Percentiles rank a stretch among this genome's conserved stretches.
Conservation (phyloP, 2,888 invertebrate genomes). For the Neria commutata region DNA sequence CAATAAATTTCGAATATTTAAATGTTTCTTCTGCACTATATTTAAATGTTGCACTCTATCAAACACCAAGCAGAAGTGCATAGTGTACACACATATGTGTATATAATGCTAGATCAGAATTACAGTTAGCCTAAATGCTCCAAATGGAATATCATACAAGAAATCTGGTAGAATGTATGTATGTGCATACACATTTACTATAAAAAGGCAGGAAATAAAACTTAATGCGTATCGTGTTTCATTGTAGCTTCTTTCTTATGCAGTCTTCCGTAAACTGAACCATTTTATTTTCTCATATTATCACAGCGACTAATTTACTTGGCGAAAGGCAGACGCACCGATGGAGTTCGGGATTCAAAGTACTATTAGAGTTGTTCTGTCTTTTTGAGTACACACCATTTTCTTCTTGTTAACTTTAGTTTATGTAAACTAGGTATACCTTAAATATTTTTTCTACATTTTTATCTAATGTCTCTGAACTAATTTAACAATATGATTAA, state of each 20-base stretch:
- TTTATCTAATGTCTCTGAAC: constrained; percentile 19
- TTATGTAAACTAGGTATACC: constrained; percentile 12
- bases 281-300: constrained; percentile 47
- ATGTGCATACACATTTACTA: background rate
- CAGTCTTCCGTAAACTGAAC: constrained; percentile 18
- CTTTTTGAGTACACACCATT: constrained; percentile 24
- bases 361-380: constrained; percentile 33
- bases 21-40: too few species aligned
- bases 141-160: too few species aligned
- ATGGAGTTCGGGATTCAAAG: constrained; percentile 51
- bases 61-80: too few species aligned
- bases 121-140: too few species aligned
- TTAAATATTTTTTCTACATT: constrained; percentile 13
- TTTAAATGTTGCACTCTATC: too few species aligned
- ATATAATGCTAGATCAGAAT: too few species aligned
- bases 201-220: too few species aligned
- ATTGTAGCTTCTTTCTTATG: constrained; percentile 1
- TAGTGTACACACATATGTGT: too few species aligned
- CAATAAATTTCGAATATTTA: too few species aligned
- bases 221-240: background rate
- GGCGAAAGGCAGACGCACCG: constrained; percentile 48
- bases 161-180: background rate
- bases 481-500: constrained; percentile 20
- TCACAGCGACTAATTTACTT: constrained; percentile 53
- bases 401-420: constrained; percentile 18